Base-by-base conservation (phyloP, 2,113 vertebrate genomes). In the Meleagris gallopavo region DNA sequence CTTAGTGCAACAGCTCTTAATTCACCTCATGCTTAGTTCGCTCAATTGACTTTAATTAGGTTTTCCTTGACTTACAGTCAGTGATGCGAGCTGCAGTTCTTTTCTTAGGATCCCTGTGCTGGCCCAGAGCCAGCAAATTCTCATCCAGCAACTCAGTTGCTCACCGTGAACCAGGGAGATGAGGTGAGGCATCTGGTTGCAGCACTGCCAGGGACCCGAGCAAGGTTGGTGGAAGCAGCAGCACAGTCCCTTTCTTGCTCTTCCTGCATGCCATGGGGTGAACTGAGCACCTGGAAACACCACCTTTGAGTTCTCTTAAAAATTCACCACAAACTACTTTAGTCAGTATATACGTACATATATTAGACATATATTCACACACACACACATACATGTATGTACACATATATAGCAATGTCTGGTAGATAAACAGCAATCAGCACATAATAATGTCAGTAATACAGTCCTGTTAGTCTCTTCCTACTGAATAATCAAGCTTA, bases 161-260 rank as follows among this genome's bases (percentile, higher is more conserved):
- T 21, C 8, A 3, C 50, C 13, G 9, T 2, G 20, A 32, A 65
- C 20, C 34, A 30, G 69, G 21, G 30, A 38, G 27, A 14, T 30
- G 34, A 61, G 20, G 11, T 11, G 21, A 43, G 18, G 21, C 43
- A 9, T 61, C 19, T n/a, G 41, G 17, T 25, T 60, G 72, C 21
- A 83, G 48, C 29, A 16, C 13, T 36, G 24, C 0, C 0, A 22
- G 40, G 13, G 17, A 74, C 11, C 17, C 36, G 30, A 21, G 11
- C 0, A 2, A 78, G 34, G 14, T 4, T 52, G 9, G 15, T n/a
- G 41, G 57, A 46, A 57, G 25, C 9, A 71, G n/a, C 13, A 62
- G 3, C 19, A 5, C 7, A 58, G 18, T 40, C 22, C 6, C 34
- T 55, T 46, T 57, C 15, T 46, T 89, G 46, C 8, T 36, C 7